These are phyloP conservation scores for Cotesia chilonis DNA, from an alignment of 1,140 invertebrate genomes.

Conservation along the genomic window DNA sequence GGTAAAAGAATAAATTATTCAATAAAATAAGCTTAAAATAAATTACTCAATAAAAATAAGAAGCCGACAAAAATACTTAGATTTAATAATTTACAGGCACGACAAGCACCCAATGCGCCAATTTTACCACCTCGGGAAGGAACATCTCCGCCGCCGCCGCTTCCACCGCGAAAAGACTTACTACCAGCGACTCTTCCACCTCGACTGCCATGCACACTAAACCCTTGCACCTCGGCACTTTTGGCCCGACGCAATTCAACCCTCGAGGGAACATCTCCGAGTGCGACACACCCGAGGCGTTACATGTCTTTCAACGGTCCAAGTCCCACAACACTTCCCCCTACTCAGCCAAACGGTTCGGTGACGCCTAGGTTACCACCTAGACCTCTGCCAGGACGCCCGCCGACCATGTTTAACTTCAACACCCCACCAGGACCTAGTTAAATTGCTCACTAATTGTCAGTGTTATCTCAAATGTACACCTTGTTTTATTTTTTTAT, in stretches of 20 bases:
- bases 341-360: slow-evolving; percentile 63
- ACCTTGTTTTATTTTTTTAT: no score
- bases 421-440: slow-evolving; percentile 60
- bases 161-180: slow-evolving; percentile 69
- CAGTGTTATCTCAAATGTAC: background rate
- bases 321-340: slow-evolving; percentile 59
- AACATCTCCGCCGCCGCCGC: slow-evolving; percentile 71
- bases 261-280: slow-evolving; percentile 54
- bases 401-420: slow-evolving; percentile 64
- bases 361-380: slow-evolving; percentile 64
- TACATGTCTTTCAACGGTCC: slow-evolving; percentile 65
- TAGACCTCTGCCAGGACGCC: slow-evolving; percentile 62
- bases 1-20: slow-evolving; percentile 45
- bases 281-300: slow-evolving; percentile 52
- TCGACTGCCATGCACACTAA: slow-evolving; percentile 57
- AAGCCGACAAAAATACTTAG: background rate
- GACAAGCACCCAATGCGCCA: slow-evolving; percentile 70
- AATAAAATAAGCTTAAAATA: background rate
- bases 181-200: slow-evolving; percentile 60
- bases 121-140: slow-evolving; percentile 70
- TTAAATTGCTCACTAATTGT: slow-evolving; percentile 45
- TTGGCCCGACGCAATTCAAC: slow-evolving; percentile 63
- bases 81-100: slow-evolving; percentile 52
- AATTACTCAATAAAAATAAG: background rate
- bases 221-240: slow-evolving; percentile 55